Percentiles rank a stretch among this genome's conserved stretches.
phyloP scores from a whole-genome alignment of 2,888 invertebrate species.

The Timandra comae region DNA sequence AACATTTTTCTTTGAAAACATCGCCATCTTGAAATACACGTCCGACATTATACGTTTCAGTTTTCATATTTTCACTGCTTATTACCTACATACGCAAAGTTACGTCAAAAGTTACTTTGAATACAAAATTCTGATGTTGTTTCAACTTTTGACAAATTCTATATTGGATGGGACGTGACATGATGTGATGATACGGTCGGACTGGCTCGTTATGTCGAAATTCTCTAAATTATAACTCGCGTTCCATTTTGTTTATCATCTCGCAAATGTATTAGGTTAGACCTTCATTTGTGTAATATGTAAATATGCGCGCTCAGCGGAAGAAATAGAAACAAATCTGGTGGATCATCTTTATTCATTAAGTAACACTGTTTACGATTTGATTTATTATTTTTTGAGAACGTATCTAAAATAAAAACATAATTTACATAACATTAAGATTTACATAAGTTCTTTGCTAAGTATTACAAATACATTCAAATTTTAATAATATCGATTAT shows the following conservation, averaged over 20 bases:
- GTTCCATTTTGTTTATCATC: constrained; percentile 58
- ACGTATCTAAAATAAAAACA: too few relatives aligned
- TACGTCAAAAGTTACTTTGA: constrained; percentile 13
- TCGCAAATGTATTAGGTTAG: constrained; percentile 54
- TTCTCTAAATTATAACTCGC: constrained; percentile 40
- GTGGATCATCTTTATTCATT: constrained; percentile 27
- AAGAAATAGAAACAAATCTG: constrained; percentile 53
- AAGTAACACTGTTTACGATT: too few relatives aligned
- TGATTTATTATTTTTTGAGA: too few relatives aligned
- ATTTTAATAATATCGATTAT: constrained; percentile 7
- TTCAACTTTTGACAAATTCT: constrained; percentile 47
- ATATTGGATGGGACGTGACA: constrained; percentile 30
- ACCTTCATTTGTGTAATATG: constrained; percentile 54
- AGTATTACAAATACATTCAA: constrained; percentile 28
- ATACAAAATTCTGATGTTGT: constrained; percentile 12
- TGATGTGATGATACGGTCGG: constrained; percentile 32
- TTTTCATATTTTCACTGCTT: constrained; percentile 14
- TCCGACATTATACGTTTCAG: constrained; percentile 5
- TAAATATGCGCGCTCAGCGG: constrained; percentile 50
- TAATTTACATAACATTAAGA: too few relatives aligned
- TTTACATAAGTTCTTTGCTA: too few relatives aligned
- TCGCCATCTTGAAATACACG: neutral
- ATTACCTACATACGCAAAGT: constrained; percentile 9
- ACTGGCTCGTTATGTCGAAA: constrained; percentile 28
- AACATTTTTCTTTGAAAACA: constrained; percentile 28